phyloP scores from a whole-genome alignment of 2,797 vertebrate genomes.

The Sebastes nivosus region DNA sequence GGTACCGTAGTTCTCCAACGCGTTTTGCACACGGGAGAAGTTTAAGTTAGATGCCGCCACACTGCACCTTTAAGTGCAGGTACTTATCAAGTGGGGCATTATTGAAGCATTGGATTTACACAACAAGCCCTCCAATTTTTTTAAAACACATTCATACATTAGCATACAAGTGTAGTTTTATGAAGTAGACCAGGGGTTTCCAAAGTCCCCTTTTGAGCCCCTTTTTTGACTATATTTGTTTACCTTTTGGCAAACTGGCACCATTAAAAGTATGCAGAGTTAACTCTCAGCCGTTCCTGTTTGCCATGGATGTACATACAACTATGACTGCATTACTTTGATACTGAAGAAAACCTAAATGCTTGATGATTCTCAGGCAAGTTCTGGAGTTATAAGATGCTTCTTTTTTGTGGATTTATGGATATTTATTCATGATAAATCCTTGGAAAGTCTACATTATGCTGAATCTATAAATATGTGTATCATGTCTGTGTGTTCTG shows the following conservation, averaged over 20 bases:
- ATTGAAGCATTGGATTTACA: not conserved
- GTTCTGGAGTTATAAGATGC: not conserved
- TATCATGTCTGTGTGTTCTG: not conserved
- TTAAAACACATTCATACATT: not conserved
- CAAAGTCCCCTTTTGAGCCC: not conserved
- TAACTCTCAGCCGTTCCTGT: rapidly evolving
- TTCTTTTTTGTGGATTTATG: not conserved
- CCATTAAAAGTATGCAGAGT: not conserved
- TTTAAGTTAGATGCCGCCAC: too few species aligned
- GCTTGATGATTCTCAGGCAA: too few species aligned
- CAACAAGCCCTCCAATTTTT: not conserved
- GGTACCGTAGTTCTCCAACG: too few species aligned
- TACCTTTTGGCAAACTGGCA: not conserved
- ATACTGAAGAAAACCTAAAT: too few species aligned
- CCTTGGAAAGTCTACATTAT: not conserved
- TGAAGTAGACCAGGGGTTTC: not conserved
- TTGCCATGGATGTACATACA: not conserved
- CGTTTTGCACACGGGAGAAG: too few species aligned
- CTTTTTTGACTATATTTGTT: not conserved
- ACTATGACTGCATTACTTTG: not conserved
- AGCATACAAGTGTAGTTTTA: not conserved
- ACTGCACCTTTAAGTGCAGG: not conserved
- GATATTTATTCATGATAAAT: not conserved
- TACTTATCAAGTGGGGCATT: not conserved
- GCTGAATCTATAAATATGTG: not conserved